phyloP scores from a whole-genome alignment of 1,140 invertebrate genomes.

The Apis cerana region DNA sequence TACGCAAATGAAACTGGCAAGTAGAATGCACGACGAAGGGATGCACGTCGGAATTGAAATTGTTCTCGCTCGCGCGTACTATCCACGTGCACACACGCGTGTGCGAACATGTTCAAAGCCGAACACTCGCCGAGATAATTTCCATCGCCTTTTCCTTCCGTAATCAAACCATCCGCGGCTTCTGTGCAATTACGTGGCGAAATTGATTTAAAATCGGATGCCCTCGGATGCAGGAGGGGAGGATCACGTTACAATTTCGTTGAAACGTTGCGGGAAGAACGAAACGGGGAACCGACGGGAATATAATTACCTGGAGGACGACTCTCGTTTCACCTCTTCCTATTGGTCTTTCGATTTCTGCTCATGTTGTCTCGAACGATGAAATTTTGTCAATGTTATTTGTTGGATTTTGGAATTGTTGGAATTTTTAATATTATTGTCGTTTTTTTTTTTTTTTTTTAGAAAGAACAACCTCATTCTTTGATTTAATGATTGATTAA shows the following conservation, averaged over 20 bases:
- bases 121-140: slow-evolving; percentile 21
- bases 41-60: slow-evolving; percentile 35
- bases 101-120: neutral
- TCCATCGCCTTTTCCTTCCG: slow-evolving; percentile 44
- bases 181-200: slow-evolving; percentile 30
- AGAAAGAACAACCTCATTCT: neutral
- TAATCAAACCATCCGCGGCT: slow-evolving; percentile 34
- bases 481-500: no score
- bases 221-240: neutral
- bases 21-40: neutral
- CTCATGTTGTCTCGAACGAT: neutral
- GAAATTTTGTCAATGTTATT: neutral
- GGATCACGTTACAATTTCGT: slow-evolving; percentile 9
- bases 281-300: neutral
- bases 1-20: slow-evolving; percentile 31
- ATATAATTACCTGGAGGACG: slow-evolving; percentile 11
- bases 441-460: no score
- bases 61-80: neutral
- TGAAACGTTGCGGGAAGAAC: neutral
- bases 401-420: no score
- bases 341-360: neutral
- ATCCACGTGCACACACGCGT: neutral
- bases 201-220: slow-evolving; percentile 47
- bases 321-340: neutral
- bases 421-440: no score